Evolutionary conservation across 2,888 invertebrate genomes (phyloP), one percentile per base, ranked within the genome.

Genomic region (Philonicus albiceps): DNA sequence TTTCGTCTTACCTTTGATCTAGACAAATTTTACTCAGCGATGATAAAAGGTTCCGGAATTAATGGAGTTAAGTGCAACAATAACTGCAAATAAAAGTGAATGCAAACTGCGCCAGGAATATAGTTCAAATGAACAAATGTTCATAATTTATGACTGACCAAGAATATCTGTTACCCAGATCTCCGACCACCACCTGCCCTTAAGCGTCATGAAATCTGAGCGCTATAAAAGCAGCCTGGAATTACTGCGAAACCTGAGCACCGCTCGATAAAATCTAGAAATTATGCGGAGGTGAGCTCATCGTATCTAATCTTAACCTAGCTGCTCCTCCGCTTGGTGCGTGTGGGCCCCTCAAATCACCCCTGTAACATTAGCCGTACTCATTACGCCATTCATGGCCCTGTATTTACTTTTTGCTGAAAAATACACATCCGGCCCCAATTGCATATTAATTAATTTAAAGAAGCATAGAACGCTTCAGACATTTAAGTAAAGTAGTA

Each of bases 41-140:
- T 76, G 76, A 34, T 76, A 40, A 76, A 43, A 19, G 19, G 43
- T 8, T 43, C 5, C 3, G 37, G 22, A 76, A 76, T 76, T 37
- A 76, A 76, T 76, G 40, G 76, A 76, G 6, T 76, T 76, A 40
- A 76, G 37, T 37, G 76, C 76, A 76, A 43, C 76, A 40, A 76
- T 40, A 76, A 40, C 43, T 43, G 3, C 22, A 76, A 76, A 76
- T 40, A 76, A 76, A 43, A 76, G n/a, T 37, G 34, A n/a, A 74
- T 37, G 74, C 64, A 64, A 27, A 27, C 64, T 64, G 64, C 64
- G 27, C 64, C 11, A 19, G 64, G 11, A 27, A 64, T 64, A 19
- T 64, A 64, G 7, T 64, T 64, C 27, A 27, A 64, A n/a, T n/a
- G 8, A 64, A 64, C 64, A 64, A 64, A 64, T 64, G 64, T 64